phyloP scores from a whole-genome alignment of 1,140 invertebrate genomes.

The Tenebrio molitor region DNA sequence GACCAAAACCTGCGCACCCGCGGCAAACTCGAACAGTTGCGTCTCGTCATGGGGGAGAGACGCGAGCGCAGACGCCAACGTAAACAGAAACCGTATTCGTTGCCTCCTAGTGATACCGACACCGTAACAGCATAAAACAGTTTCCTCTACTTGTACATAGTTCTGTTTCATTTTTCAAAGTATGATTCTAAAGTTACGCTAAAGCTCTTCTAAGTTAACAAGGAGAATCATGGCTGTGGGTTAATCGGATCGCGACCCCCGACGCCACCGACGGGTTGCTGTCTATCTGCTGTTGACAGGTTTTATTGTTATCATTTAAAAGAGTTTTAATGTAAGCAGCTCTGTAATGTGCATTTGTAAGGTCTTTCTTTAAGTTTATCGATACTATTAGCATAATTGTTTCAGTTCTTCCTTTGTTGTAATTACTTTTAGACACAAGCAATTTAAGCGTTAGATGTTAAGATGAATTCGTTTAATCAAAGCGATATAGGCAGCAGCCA shows the following conservation, averaged over 20 bases:
- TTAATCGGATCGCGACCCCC: neutral
- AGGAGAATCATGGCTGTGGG: constrained; percentile 35
- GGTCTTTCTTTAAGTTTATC: constrained; percentile 36
- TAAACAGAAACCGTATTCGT: constrained; percentile 82
- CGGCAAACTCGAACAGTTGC: constrained; percentile 87
- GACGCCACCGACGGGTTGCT: neutral
- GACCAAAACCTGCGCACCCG: constrained; percentile 72
- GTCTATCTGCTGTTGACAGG: constrained; percentile 31
- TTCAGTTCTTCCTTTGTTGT: constrained; percentile 40
- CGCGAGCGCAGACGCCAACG: constrained; percentile 84
- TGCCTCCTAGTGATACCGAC: constrained; percentile 64
- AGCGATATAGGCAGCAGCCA: constrained; percentile 11
- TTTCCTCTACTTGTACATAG: constrained; percentile 42
- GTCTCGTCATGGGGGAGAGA: constrained; percentile 89
- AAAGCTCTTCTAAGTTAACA: constrained; percentile 40
- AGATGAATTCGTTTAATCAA: constrained; percentile 23
- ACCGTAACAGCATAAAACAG: constrained; percentile 63
- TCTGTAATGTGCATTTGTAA: constrained; percentile 42
- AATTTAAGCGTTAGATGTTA: constrained; percentile 44
- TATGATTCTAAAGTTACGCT: constrained; percentile 38
- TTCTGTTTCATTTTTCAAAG: constrained; percentile 40
- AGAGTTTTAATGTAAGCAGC: constrained; percentile 44
- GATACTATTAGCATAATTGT: constrained; percentile 41
- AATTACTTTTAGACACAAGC: constrained; percentile 41
- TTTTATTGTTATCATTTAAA: constrained; percentile 37